These are phyloP conservation scores for Drosophila burlai DNA, from an alignment of 1,140 invertebrate genomes.

Conservation along the genomic window DNA sequence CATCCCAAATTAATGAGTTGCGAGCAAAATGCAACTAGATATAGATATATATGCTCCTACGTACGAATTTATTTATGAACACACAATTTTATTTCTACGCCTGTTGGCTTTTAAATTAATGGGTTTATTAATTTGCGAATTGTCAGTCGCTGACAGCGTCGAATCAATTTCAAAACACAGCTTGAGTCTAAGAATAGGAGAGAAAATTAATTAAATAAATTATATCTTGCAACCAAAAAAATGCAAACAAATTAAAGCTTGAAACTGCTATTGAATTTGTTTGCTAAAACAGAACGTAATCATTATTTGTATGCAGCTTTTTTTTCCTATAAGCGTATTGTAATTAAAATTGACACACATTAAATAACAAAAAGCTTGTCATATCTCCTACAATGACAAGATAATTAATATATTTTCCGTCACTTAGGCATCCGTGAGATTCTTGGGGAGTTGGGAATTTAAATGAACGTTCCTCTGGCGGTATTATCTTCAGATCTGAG, in stretches of 20 bases:
- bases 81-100: constrained; percentile 54
- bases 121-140: constrained; percentile 78
- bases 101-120: constrained; percentile 75
- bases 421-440: constrained; percentile 4
- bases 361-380: constrained; percentile 4
- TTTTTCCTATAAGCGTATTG: not conserved
- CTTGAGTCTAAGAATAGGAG: constrained; percentile 17
- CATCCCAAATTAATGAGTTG: constrained; percentile 71
- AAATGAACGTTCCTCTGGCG: constrained; percentile 31
- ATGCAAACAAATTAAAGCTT: too few species aligned
- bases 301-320: not conserved
- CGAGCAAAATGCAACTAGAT: constrained; percentile 38
- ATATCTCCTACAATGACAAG: constrained; percentile 4
- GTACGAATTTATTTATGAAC: constrained; percentile 51
- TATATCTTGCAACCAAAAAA: not conserved
- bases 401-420: constrained; percentile 15
- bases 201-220: constrained; percentile 1
- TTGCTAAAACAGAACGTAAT: not conserved
- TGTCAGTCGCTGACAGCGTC: constrained; percentile 71
- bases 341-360: constrained; percentile 9
- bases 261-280: not conserved
- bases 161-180: constrained; percentile 49
- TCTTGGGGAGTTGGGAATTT: not conserved
- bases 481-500: constrained; percentile 68
- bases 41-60: not conserved